Evolutionary conservation across 2,888 invertebrate species (phyloP), one percentile per base, ranked within the genome.

Genomic region (Ethmia dodecea): DNA sequence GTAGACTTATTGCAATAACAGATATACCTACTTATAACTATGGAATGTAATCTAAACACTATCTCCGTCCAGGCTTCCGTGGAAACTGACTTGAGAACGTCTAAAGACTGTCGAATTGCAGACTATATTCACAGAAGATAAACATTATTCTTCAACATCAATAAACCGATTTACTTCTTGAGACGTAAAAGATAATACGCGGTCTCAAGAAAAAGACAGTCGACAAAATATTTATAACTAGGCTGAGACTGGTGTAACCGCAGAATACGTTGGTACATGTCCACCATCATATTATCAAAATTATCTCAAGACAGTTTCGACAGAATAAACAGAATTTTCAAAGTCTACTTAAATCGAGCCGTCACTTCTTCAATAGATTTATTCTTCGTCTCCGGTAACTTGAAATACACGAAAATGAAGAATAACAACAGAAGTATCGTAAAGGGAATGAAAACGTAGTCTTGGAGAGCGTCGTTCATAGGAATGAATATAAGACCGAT

Each of bases 371-470:
- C 87, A 31, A 87, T 78, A 9, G 83, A 74, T 43, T 68, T 83
- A 44, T 87, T 86, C 57, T 87, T 87, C 11, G 87, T 87, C 59
- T 87, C 87, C 3, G 87, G 87, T 44, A 87, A 51, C 54, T 79
- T 83, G 47, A 78, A 73, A 49, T 79, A 84, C 3, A 81, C 78
- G 53, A 86, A 87, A 16, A 71, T 50, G 45, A 80, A 86, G 67
- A 87, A 87, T 27, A 86, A 27, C 16, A 84, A 67, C 9, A 87
- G 55, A 2, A 87, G 68, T 12, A 67, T 65, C 12, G 86, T 86
- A 53, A 64, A 87, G 2, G 86, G 87, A 44, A 87, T 44, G 62
- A 87, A 87, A 16, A 86, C 84, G 36, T 64, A 81, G 52, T 81
- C 69, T 11, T 68, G 75, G 13, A 87, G 55, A 1, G 66, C 67